Conservation (phyloP, 2,888 invertebrate species). For the Acholoe squamosa region DNA sequence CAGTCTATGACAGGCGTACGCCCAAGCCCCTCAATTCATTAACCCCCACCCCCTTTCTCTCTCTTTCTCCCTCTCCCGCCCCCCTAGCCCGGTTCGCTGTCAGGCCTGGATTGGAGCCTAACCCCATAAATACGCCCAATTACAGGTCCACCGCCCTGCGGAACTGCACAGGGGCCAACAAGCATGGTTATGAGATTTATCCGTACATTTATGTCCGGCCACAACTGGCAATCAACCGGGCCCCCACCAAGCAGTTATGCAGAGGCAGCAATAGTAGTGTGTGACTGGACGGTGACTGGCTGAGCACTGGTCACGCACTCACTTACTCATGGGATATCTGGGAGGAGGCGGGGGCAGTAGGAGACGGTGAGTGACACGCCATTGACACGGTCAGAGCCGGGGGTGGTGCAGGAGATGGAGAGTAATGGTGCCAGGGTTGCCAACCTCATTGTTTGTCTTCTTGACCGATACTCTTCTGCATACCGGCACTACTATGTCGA, state of each 20-base stretch:
- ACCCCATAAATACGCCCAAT: conserved; percentile 55
- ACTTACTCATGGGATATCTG: not conserved
- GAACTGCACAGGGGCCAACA: conserved; percentile 1
- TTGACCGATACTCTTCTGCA: no score
- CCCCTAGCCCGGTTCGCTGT: not conserved
- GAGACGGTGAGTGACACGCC: not conserved
- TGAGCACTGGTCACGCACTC: not conserved
- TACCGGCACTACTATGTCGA: no score
- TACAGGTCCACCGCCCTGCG: not conserved
- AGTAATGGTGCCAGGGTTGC: no score
- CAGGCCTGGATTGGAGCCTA: not conserved
- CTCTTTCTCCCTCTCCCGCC: no score
- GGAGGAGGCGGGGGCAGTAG: not conserved
- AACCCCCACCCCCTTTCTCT: conserved; percentile 24
- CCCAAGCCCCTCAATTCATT: conserved; percentile 28
- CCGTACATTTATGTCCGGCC: conserved; percentile 47
- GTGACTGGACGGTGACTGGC: not conserved
- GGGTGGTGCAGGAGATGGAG: no score
- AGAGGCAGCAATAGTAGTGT: not conserved
- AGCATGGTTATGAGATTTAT: conserved; percentile 55
- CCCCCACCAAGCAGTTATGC: not conserved
- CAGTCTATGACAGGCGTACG: not conserved
- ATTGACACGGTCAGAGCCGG: no score
- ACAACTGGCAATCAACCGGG: conserved; percentile 52
- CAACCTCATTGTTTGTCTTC: no score